These are phyloP conservation scores for Gopherus evgoodei DNA, from an alignment of 2,113 vertebrate genomes.

Conservation along the genomic window DNA sequence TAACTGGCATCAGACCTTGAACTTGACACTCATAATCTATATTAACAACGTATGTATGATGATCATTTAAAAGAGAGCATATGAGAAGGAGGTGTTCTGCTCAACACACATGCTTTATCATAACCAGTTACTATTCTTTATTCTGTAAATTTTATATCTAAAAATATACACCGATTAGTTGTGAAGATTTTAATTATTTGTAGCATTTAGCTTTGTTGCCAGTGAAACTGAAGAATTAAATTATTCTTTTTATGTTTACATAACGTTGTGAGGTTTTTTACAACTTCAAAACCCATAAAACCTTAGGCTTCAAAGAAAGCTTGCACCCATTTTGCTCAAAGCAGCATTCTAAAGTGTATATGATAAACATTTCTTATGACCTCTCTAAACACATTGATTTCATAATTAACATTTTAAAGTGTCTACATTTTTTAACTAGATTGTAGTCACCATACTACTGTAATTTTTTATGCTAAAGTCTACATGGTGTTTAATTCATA, in stretches of 20 bases:
- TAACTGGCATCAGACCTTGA: not conserved
- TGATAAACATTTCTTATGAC: not conserved
- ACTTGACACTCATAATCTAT: not conserved
- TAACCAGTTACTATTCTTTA: not conserved
- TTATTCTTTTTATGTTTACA: not conserved
- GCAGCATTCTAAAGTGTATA: not conserved
- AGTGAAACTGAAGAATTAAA: not conserved
- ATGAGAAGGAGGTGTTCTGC: not conserved
- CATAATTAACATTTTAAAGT: not conserved
- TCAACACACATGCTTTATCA: not conserved
- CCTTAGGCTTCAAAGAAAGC: not conserved
- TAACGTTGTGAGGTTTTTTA: not conserved
- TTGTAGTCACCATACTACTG: not conserved
- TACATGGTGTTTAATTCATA: not conserved
- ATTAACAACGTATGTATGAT: not conserved
- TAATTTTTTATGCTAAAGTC: not conserved
- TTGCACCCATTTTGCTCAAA: not conserved
- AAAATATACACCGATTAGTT: not conserved
- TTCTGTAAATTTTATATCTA: not conserved
- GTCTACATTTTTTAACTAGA: not conserved
- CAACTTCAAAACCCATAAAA: not conserved
- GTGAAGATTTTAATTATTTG: constrained; percentile 14
- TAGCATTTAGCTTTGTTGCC: not conserved
- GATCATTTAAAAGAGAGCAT: not conserved
- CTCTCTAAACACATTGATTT: not conserved